Percentiles rank a stretch among this genome's conserved stretches.
phyloP scores from a whole-genome alignment of 2,888 invertebrate genomes.

The Pyrrhosoma nymphula region DNA sequence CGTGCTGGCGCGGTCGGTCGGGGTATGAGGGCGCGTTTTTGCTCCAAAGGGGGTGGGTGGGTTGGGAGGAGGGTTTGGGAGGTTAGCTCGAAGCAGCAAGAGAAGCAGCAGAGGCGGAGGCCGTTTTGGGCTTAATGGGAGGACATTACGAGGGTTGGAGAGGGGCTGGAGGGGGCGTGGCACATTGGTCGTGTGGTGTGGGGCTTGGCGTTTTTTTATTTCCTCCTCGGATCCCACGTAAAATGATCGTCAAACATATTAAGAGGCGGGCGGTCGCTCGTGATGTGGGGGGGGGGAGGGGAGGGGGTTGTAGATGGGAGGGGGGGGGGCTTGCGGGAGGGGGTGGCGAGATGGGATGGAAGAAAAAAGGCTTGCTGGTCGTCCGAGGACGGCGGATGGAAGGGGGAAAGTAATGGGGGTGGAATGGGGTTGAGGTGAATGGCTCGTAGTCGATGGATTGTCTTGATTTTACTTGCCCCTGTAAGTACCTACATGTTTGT shows the following conservation, averaged over 20 bases:
- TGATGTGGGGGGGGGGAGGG: no score
- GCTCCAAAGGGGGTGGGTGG: neutral
- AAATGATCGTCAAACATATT: constrained; percentile 35
- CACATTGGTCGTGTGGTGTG: neutral
- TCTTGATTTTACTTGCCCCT: no score
- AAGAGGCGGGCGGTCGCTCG: neutral
- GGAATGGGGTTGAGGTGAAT: no score
- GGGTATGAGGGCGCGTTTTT: neutral
- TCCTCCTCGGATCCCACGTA: neutral
- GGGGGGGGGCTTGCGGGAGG: neutral
- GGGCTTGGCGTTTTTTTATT: neutral
- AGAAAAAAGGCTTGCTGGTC: no score
- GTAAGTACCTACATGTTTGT: no score
- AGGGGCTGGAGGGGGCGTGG: neutral
- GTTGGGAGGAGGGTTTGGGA: no score
- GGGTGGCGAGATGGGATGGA: neutral
- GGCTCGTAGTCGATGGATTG: no score
- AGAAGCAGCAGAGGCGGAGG: neutral
- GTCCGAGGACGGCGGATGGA: no score
- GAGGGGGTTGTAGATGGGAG: neutral
- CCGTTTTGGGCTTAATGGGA: constrained; percentile 1
- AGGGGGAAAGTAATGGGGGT: no score
- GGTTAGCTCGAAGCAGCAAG: no score
- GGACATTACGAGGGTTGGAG: neutral
- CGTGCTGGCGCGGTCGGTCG: neutral